Evolutionary conservation across 2,797 vertebrate species (phyloP), one percentile per base, ranked within the genome.

Genomic region (Lutra lutra): DNA sequence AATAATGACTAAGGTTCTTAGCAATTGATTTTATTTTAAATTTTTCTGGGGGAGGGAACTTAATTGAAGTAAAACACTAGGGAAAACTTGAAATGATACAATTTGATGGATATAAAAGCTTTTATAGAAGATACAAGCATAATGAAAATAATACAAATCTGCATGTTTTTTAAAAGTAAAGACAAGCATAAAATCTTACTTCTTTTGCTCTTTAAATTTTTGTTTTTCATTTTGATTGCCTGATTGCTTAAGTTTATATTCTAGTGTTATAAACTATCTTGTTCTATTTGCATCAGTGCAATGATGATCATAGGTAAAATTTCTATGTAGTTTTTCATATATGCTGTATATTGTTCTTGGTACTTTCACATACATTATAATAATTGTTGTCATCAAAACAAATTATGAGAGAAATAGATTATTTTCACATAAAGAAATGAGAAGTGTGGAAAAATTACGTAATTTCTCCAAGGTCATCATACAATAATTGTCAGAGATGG

Each of bases 131-230:
- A 77, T 66, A 2, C 4, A 80, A 29, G 3, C 51, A 0, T 91
- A 86, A 86, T 46, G 66, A 70, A 92, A 64, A n/a, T 64, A 78
- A 68, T 51, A 95, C 20, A 91, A 84, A 9, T 75, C 86, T 88
- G 10, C 23, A 46, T 40, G 40, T 32, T 15, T 64, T 92, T 94
- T 58, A 11, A 58, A 58, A 58, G 56, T 58, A 58, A 60, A 77
- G 5, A 38, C 51, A 92, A 75, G 21, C 25, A 87, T 77, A 66
- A 29, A 21, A 79, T 62, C 20, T 58, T 75, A 85, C 43, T 89
- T 70, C 5, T 80, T 89, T 27, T 70, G 32, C 15, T 92, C 58
- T 85, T 56, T 12, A 10, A 38, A 73, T 91, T 82, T 80, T 9
- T 5, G 32, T 46, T 93, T 96, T 90, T 88, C 14, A 40, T 80